Percentiles rank a stretch among this genome's conserved stretches.
Evolutionary conservation across 2,797 vertebrate species (phyloP).

Genomic region (Propithecus deckenii): DNA sequence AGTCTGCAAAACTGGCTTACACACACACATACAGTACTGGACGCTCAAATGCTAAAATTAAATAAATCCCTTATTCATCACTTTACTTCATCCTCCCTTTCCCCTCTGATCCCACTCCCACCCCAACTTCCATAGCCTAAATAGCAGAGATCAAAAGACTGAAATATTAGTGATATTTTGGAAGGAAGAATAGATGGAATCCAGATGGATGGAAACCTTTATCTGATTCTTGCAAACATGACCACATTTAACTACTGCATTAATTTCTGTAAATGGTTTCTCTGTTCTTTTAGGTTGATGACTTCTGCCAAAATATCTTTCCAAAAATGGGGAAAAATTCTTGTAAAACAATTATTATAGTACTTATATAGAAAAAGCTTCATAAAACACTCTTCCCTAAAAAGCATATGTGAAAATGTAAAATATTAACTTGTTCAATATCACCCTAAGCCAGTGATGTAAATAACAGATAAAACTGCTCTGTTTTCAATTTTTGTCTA

Average conservation of each 20-base stretch:
- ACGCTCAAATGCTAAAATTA: background rate
- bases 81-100: background rate
- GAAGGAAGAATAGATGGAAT: background rate
- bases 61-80: background rate
- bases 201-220: slow-evolving; percentile 22
- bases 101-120: background rate
- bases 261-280: background rate
- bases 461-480: background rate
- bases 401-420: background rate
- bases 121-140: background rate
- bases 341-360: background rate
- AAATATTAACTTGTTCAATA: background rate
- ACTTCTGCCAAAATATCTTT: background rate
- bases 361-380: background rate
- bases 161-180: slow-evolving; percentile 9
- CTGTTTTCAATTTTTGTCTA: background rate
- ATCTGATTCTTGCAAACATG: background rate
- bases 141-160: background rate
- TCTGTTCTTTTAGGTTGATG: background rate
- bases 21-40: background rate
- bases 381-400: background rate
- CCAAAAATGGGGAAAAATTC: background rate
- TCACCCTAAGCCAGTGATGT: background rate
- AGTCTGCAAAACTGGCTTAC: background rate
- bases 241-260: background rate